Evolutionary conservation across 2,113 vertebrate genomes (phyloP).

Genomic region (Caretta caretta): DNA sequence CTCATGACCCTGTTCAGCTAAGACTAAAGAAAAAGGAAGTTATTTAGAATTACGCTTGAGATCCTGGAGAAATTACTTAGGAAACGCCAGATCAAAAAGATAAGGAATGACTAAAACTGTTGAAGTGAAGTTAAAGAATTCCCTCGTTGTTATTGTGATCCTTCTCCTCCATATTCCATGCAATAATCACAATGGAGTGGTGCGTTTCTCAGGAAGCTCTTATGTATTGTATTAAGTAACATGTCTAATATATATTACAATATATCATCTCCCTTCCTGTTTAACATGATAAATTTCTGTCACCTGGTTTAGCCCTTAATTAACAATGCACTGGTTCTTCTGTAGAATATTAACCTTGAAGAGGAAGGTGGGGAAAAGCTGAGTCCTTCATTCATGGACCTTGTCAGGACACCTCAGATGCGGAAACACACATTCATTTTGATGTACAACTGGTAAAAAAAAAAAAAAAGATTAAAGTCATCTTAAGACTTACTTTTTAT

Average conservation of each 20-base stretch:
- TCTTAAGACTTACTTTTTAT: neutral
- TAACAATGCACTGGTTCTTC: neutral
- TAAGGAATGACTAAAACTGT: neutral
- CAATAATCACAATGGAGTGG: no score
- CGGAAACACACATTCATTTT: constrained; percentile 83
- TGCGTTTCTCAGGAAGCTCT: neutral
- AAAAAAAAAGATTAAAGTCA: no score
- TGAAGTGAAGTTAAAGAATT: neutral
- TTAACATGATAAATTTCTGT: neutral
- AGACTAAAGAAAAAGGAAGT: neutral
- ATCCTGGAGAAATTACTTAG: neutral
- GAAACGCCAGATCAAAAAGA: neutral
- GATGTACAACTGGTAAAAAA: constrained; percentile 86
- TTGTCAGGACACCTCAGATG: constrained; percentile 84
- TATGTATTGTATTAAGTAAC: neutral
- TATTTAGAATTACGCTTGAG: neutral
- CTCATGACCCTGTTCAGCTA: neutral
- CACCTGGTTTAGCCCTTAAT: neutral
- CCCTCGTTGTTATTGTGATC: neutral
- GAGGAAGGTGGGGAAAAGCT: constrained; percentile 65
- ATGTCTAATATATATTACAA: neutral
- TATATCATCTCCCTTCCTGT: neutral
- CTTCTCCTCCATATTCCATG: neutral
- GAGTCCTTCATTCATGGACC: constrained; percentile 76
- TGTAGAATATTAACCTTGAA: constrained; percentile 72